These are phyloP conservation scores for Otolemur crassicaudatus DNA, from an alignment of 2,797 vertebrate species.

Conservation along the genomic window DNA sequence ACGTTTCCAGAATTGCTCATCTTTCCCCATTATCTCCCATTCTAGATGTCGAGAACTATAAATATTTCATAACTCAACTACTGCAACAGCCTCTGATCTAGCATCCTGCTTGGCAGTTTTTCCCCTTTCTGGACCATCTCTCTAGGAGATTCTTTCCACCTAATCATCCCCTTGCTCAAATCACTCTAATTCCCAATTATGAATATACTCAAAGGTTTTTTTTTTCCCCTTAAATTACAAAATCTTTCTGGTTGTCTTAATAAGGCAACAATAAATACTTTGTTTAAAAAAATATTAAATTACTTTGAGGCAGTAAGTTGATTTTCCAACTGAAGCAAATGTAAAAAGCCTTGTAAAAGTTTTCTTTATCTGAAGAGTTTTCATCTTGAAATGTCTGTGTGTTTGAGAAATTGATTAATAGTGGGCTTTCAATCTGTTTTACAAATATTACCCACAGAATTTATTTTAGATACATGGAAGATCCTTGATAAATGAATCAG, in stretches of 20 bases:
- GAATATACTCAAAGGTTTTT: background rate
- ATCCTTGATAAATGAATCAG: background rate
- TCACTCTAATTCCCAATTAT: background rate
- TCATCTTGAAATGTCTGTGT: constrained; percentile 1
- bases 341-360: background rate
- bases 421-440: background rate
- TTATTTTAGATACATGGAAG: background rate
- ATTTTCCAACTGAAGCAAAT: background rate
- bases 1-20: background rate
- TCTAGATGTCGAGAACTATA: background rate
- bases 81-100: background rate
- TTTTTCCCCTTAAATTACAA: background rate
- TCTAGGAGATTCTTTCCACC: background rate
- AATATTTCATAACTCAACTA: background rate
- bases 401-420: constrained; percentile 8
- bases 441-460: background rate
- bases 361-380: background rate
- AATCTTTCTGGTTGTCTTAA: constrained; percentile 18
- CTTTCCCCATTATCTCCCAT: background rate
- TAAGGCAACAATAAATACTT: background rate
- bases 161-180: background rate
- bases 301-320: constrained; percentile 8
- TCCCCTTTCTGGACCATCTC: background rate
- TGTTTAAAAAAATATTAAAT: constrained; percentile 39
- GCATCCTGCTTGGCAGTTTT: background rate